Conservation (phyloP, 2,888 invertebrate species). For the Ophonus ardosiacus region DNA sequence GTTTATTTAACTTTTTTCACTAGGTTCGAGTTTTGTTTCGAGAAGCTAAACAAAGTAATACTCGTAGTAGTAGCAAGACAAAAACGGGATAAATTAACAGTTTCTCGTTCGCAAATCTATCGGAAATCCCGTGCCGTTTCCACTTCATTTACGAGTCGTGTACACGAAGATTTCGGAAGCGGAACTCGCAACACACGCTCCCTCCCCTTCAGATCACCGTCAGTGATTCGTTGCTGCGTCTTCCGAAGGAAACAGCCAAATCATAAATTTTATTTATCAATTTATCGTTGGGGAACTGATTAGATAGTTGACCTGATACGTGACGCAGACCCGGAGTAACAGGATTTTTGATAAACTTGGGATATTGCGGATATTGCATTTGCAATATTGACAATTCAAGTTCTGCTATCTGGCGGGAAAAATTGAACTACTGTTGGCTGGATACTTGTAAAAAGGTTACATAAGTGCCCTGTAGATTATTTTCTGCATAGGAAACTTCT, state of each 20-base stretch:
- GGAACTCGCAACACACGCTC: not conserved
- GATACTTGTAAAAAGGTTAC: too few species aligned
- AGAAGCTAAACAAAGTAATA: conserved; percentile 11
- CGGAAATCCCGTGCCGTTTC: conserved; percentile 44
- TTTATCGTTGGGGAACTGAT: conserved; percentile 53
- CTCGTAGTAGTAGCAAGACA: not conserved
- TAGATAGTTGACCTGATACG: conserved; percentile 49
- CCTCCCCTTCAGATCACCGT: not conserved
- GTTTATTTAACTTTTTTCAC: not conserved
- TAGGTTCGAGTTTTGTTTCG: not conserved
- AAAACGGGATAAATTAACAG: conserved; percentile 42
- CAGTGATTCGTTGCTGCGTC: conserved; percentile 27
- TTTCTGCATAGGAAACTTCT: not conserved
- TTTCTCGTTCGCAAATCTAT: conserved; percentile 45
- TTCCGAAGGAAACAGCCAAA: conserved; percentile 40
- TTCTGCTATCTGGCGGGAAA: too few species aligned
- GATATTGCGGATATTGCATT: not conserved
- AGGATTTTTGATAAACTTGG: not conserved
- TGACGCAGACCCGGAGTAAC: conserved; percentile 24
- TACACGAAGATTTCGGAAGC: conserved; percentile 38
- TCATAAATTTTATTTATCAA: conserved; percentile 62
- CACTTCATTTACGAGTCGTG: conserved; percentile 60
- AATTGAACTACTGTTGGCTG: too few species aligned
- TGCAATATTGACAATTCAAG: too few species aligned
- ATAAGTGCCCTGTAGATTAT: not conserved